These are phyloP conservation scores for Basileuterus tristriatus DNA, from an alignment of 2,797 vertebrate genomes.

Conservation along the genomic window DNA sequence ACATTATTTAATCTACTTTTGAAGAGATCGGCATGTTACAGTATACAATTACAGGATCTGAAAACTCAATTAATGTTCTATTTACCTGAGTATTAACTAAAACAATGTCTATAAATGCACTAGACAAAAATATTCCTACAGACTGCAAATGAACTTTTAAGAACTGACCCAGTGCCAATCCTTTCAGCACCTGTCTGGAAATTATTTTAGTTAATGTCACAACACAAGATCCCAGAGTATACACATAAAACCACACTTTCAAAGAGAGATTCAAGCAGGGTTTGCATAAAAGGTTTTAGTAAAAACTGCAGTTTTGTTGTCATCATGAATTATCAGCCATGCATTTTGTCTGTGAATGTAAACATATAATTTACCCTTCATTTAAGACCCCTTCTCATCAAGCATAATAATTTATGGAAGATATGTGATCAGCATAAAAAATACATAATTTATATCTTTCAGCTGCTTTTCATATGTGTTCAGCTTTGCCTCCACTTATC, in stretches of 20 bases:
- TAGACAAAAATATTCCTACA: not conserved
- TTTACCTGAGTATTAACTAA: constrained; percentile 52
- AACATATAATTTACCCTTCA: not conserved
- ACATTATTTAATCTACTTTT: constrained; percentile 13
- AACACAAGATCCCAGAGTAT: not conserved
- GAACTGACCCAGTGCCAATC: constrained; percentile 18
- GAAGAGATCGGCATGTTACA: constrained; percentile 24
- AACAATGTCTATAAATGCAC: constrained; percentile 45
- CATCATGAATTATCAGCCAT: not conserved
- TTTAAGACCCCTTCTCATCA: not conserved
- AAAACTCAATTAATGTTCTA: constrained; percentile 51
- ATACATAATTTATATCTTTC: not conserved
- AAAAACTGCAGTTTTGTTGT: not conserved
- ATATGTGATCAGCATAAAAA: not conserved
- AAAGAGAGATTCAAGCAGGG: not conserved
- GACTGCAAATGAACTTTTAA: constrained; percentile 46
- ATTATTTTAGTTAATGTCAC: constrained; percentile 31
- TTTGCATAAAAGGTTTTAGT: not conserved
- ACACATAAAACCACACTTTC: not conserved
- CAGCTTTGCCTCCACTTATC: not conserved
- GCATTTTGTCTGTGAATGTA: not conserved
- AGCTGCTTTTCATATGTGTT: not conserved
- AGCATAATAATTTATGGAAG: constrained; percentile 2
- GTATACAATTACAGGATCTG: not conserved
- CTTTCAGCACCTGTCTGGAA: constrained; percentile 35